These are phyloP conservation scores for Argentina silus DNA, from an alignment of 2,797 vertebrate genomes.

Conservation along the genomic window DNA sequence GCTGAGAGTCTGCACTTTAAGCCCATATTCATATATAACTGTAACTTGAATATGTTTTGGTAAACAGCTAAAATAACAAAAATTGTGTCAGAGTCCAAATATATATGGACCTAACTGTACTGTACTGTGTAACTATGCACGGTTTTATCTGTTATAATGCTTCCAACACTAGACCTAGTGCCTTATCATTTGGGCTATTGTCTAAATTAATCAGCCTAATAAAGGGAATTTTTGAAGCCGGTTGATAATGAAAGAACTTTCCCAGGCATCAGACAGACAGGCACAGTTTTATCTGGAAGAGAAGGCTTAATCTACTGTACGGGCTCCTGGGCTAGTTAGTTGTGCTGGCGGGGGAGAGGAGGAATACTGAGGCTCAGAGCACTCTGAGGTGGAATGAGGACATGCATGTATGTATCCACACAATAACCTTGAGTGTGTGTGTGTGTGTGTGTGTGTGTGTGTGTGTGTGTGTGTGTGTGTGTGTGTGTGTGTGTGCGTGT, in stretches of 20 bases:
- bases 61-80: too few relatives aligned
- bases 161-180: constrained; percentile 9
- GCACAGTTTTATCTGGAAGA: constrained; percentile 39
- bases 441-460: too few relatives aligned
- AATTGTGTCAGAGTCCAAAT: too few relatives aligned
- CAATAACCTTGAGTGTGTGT: too few relatives aligned
- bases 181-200: constrained; percentile 15
- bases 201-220: constrained; percentile 20
- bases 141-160: not conserved
- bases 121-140: too few relatives aligned
- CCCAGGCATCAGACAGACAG: constrained; percentile 43
- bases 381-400: not conserved
- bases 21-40: too few relatives aligned
- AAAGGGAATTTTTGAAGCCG: constrained; percentile 5
- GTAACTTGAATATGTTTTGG: too few relatives aligned
- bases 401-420: too few relatives aligned
- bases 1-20: too few relatives aligned
- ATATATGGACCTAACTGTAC: too few relatives aligned
- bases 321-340: constrained; percentile 51
- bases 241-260: constrained; percentile 8
- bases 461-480: too few relatives aligned
- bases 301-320: constrained; percentile 48
- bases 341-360: constrained; percentile 38
- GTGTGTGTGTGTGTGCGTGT: too few relatives aligned
- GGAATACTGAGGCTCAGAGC: constrained; percentile 25